Base-by-base conservation (phyloP, 2,888 invertebrate species). In the Iphiclides podalirius region DNA sequence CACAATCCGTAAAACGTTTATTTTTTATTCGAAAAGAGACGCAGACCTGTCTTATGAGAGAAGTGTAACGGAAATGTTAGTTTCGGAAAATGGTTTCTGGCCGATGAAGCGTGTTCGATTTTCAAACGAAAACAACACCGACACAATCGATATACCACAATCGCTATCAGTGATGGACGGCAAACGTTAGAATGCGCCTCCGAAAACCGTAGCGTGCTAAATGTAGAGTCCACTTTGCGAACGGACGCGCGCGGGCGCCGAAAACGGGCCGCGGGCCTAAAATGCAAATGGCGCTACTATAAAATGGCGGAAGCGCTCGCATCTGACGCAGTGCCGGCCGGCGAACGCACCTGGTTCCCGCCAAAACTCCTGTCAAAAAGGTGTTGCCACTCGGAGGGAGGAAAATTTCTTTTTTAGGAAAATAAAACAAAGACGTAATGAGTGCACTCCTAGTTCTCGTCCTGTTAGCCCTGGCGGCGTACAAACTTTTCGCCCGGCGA, bases 371-470 rank as follows among this genome's bases (percentile, higher is more conserved):
- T 70, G 63, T 65, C 67, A 64, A 59, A 44, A 52, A 61, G 69
- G 81, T 70, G 75, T 71, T 63, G 75, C 62, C 78, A 79, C 84
- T 82, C 84, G 55, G 63, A 54, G 83, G 54, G 63, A 55, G 58
- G 66, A 65, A 72, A 72, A 69, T 72, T 75, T 75, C 75, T 71
- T 67, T 71, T 73, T 72, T 63, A 63, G 64, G 43, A 48, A 49
- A 43, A 49, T 20, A 39, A 39, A 12, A 40, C 8, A 36, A 60
- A 63, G 68, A 58, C 66, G 74, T 65, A 66, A 82, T 79, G 76
- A 85, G 86, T 86, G 84, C 85, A 75, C 82, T 72, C 56, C 63
- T 85, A 48, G 57, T 86, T n/a, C 41, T 83, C 9, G 56, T 77
- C 34, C 55, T 75, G 38, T 55, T 74, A 40, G 62, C 72, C 43